Evolutionary conservation across 2,797 vertebrate genomes (phyloP), one percentile per base, ranked within the genome.

Genomic region (Peromyscus eremicus): DNA sequence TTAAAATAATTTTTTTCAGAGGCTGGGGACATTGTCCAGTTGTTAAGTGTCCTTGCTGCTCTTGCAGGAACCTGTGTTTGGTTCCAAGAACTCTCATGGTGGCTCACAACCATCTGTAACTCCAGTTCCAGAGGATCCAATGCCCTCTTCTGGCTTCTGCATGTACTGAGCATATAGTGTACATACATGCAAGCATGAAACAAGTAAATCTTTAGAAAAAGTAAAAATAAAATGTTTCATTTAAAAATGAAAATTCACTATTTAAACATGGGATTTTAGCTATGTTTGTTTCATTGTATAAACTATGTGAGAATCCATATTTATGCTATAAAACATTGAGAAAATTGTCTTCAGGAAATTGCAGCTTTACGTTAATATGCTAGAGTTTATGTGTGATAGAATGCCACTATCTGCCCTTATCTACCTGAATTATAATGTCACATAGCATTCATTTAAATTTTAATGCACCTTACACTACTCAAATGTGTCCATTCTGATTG

Each of bases 361-460:
- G 37, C 29, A 91, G 46, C 32, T 86, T 86, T 32, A 32, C 34
- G 25, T 64, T 83, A 91, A 55, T 85, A 70, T 91, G 23, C 46
- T 34, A 70, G 62, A 68, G 17, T 89, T 92, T 91, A 64, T 89
- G 14, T 70, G 25, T 32, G 88, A 83, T 80, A 82, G 40, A 86
- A 95, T 52, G n/a, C 52, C 83, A 79, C 23, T 88, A 77, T 82
- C 79, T 93, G 27, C 75, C 62, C 32, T 64, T 91, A 57, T 92
- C n/a, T 76, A 94, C 71, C 64, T 94, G 91, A 95, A 86, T 94
- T 92, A 94, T 91, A 95, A 86, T 62, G 81, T n/a, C 57, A 43
- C 27, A 75, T 83, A 82, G 70, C 27, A 86, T 77, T 79, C 40
- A 89, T 71, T 95, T 70, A 80, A 83, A 80, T 80, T 79, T 91